Evolutionary conservation across 2,888 invertebrate genomes (phyloP).

Genomic region (Agriotes lineatus): DNA sequence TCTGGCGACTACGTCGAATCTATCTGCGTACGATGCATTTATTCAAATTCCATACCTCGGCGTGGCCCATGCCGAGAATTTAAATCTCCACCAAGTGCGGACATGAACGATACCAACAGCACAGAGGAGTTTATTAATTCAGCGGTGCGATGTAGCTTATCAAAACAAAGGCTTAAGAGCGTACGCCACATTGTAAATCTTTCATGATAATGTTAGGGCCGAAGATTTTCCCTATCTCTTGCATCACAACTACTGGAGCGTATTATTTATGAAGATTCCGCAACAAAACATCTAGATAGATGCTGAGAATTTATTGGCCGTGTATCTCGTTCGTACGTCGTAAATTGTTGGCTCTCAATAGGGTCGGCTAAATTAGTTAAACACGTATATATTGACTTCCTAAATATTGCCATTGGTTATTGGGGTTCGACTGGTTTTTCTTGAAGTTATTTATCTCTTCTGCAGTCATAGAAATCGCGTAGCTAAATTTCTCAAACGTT

Average conservation of each 20-base stretch:
- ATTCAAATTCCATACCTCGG: background rate
- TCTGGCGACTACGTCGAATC: background rate
- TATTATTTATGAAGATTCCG: constrained; percentile 10
- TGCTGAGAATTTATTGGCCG: background rate
- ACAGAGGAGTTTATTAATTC: background rate
- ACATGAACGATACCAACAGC: background rate
- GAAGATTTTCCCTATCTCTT: constrained; percentile 10
- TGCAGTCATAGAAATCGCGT: too few relatives aligned
- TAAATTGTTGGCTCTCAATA: background rate
- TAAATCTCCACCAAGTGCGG: background rate
- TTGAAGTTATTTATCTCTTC: too few relatives aligned
- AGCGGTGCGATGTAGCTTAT: background rate
- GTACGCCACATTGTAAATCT: constrained; percentile 5
- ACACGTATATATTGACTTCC: too few relatives aligned
- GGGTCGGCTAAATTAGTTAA: background rate
- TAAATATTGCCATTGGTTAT: too few relatives aligned
- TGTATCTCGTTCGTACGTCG: background rate
- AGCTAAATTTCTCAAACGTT: too few relatives aligned
- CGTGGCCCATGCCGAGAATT: background rate
- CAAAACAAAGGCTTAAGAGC: background rate
- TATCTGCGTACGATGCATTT: background rate
- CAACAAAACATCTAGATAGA: constrained; percentile 2
- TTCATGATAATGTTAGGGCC: background rate
- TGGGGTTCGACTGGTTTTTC: too few relatives aligned
- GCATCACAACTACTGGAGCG: constrained; percentile 12